phyloP scores from a whole-genome alignment of 2,888 invertebrate species.

The Pandemis heparana region DNA sequence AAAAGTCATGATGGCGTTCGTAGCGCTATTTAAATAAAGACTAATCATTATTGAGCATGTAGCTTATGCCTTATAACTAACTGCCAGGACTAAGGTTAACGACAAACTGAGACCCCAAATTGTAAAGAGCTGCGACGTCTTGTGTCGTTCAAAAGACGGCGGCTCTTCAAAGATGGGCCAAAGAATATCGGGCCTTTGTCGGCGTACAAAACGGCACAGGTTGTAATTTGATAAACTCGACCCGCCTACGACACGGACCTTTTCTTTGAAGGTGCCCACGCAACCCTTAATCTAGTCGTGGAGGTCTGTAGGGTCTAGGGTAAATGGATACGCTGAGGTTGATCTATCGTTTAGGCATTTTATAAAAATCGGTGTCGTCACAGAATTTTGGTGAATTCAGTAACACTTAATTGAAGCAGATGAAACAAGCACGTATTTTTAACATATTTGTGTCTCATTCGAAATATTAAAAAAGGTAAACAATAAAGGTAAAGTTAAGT shows the following conservation, averaged over 20 bases:
- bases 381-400: not conserved
- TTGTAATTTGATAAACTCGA: conserved; percentile 84
- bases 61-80: not conserved
- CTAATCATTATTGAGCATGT: not conserved
- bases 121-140: conserved; percentile 20
- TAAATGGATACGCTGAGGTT: conserved; percentile 47
- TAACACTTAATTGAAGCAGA: too few species aligned
- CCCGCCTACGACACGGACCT: conserved; percentile 80
- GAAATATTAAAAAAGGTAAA: too few species aligned
- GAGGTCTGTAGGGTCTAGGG: conserved; percentile 51
- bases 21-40: not conserved
- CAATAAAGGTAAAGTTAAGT: too few species aligned
- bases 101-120: conserved; percentile 31
- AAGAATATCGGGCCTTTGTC: conserved; percentile 76
- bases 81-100: conserved; percentile 19
- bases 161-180: conserved; percentile 63
- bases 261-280: conserved; percentile 81
- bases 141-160: conserved; percentile 48
- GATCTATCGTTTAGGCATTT: conserved; percentile 29
- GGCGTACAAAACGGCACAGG: conserved; percentile 81
- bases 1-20: not conserved
- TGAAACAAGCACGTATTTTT: too few species aligned
- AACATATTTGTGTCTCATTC: too few species aligned
- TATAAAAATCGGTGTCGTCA: conserved; percentile 14
- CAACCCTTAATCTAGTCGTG: conserved; percentile 66